Base-by-base conservation (phyloP, 2,888 invertebrate species). In the Sinodicranocentrus sp. region DNA sequence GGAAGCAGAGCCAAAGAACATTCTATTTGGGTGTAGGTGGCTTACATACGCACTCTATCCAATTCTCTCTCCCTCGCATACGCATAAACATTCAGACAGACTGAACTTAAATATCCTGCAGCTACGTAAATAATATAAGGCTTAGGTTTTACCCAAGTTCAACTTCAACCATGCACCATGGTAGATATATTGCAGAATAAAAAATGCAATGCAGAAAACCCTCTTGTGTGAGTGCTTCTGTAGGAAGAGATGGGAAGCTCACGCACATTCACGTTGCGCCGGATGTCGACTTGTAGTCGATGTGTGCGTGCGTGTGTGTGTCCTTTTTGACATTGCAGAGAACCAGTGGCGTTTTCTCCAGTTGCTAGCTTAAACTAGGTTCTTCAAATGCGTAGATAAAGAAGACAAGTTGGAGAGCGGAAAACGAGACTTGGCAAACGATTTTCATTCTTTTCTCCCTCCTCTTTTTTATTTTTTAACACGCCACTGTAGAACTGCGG, bases 311-410 rank as follows among this genome's bases (percentile, higher is more conserved):
- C 23, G 26, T 25, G 33, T 33, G 78, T 44, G 61, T 70, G 68
- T 77, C 78, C 78, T 52, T 33, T 67, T 78, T 77, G 68, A 77
- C 77, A 77, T 68, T 77, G 77, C 77, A 61, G 78, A 70, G 78
- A 70, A 71, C 0, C 61, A 78, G 70, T 70, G 70, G 59, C 70
- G 78, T 70, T 71, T 2, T 61, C 61, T 61, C 25, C 5, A 23
- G 21, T 23, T 21, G 21, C 57, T n/a, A n/a, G n/a, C n/a, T n/a
- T n/a, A n/a, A n/a, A n/a, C n/a, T n/a, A n/a, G n/a, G n/a, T 44
- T 39, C 39, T 39, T 39, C 39, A 39, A 39, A 8, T 39, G 5
- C 13, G 39, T 39, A 39, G 6, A 13, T 13, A 39, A 39, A 5
- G 39, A 5, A 39, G 5, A 39, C 13, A 39, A 39, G 39, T 5